These are phyloP conservation scores for Synanthedon formicaeformis DNA, from an alignment of 2,888 invertebrate species.

Conservation along the genomic window DNA sequence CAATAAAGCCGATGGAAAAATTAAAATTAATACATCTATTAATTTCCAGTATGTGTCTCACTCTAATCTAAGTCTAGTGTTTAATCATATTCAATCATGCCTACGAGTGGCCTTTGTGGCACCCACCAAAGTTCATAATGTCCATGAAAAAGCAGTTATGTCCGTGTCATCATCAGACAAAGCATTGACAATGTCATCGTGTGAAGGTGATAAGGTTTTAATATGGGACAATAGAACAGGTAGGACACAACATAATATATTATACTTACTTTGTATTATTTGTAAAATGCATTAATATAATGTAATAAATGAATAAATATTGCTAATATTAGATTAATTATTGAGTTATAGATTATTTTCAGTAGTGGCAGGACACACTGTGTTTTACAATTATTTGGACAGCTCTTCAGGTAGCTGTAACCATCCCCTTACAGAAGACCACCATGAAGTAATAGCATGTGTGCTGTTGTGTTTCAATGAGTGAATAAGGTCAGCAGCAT, in stretches of 20 bases:
- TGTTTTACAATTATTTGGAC: slow-evolving; percentile 15
- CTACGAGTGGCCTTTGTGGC: slow-evolving; percentile 63
- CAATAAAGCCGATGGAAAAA: slow-evolving; percentile 41
- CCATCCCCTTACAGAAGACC: too few species aligned
- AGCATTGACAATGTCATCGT: slow-evolving; percentile 73
- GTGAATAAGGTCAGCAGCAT: too few species aligned
- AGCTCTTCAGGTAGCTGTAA: slow-evolving; percentile 16
- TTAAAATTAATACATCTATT: slow-evolving; percentile 46
- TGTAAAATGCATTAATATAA: too few species aligned
- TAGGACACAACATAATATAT: slow-evolving; percentile 14
- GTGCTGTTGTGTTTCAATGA: too few species aligned
- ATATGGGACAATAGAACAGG: slow-evolving; percentile 76
- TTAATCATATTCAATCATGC: slow-evolving; percentile 51
- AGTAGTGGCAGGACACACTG: not conserved
- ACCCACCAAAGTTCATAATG: slow-evolving; percentile 53
- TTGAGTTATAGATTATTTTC: not conserved
- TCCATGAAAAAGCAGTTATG: slow-evolving; percentile 62
- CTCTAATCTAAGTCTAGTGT: slow-evolving; percentile 44
- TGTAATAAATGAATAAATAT: too few species aligned
- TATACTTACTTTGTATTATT: too few species aligned
- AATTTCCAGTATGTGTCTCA: slow-evolving; percentile 52
- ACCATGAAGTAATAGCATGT: too few species aligned
- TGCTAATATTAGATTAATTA: not conserved
- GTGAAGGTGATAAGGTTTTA: slow-evolving; percentile 68
- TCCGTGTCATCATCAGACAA: slow-evolving; percentile 72